Evolutionary conservation across 2,888 invertebrate genomes (phyloP).

Genomic region (Orchesellides sinensis): DNA sequence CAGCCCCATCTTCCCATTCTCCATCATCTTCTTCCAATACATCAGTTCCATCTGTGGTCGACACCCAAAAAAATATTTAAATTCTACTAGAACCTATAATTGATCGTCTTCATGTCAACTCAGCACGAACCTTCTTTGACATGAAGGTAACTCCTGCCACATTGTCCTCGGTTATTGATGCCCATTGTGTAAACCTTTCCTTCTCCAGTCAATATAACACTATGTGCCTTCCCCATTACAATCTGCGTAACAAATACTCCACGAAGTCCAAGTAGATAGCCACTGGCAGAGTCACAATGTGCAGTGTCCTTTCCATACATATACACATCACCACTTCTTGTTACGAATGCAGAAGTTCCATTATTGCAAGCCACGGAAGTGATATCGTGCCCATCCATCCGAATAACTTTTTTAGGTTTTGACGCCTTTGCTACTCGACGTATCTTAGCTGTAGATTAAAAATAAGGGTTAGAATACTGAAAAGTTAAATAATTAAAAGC

Average conservation of each 20-base stretch:
- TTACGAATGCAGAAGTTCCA: conserved; percentile 95
- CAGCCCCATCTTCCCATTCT: conserved; percentile 75
- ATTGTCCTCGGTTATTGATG: conserved; percentile 98
- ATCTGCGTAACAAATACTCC: conserved; percentile 85
- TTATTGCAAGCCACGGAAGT: conserved; percentile 94
- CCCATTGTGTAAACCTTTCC: conserved; percentile 97
- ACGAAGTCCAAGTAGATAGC: conserved; percentile 85
- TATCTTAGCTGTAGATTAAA: conserved; percentile 78
- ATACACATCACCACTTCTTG: conserved; percentile 91
- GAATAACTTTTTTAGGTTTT: conserved; percentile 94
- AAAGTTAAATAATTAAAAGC: neutral
- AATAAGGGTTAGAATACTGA: neutral
- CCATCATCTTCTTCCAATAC: conserved; percentile 80
- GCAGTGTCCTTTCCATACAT: conserved; percentile 97
- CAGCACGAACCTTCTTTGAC: conserved; percentile 78
- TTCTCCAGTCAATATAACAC: conserved; percentile 90
- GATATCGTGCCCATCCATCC: conserved; percentile 91
- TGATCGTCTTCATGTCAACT: neutral
- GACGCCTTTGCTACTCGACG: conserved; percentile 92
- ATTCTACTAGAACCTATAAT: neutral
- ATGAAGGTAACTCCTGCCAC: conserved; percentile 82
- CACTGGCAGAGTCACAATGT: conserved; percentile 85
- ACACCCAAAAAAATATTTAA: conserved; percentile 72
- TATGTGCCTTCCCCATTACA: conserved; percentile 96
- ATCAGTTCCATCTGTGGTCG: conserved; percentile 79